phyloP scores from a whole-genome alignment of 2,113 vertebrate species.

The Odocoileus virginianus region DNA sequence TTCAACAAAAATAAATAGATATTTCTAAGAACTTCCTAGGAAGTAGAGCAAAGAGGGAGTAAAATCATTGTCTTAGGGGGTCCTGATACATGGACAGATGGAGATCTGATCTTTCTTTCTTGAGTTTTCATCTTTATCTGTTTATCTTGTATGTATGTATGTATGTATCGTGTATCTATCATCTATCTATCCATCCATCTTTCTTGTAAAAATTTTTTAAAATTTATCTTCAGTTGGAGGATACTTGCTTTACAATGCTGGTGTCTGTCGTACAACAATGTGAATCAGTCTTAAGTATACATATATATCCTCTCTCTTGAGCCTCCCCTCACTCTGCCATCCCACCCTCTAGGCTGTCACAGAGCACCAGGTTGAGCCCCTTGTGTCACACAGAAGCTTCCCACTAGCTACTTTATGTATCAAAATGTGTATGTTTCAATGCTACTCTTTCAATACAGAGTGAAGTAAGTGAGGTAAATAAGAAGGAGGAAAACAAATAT shows the following conservation, averaged over 20 bases:
- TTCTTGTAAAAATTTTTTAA: neutral
- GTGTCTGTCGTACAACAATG: neutral
- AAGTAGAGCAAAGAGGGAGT: neutral
- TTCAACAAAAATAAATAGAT: neutral
- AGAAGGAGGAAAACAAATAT: neutral
- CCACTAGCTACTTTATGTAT: neutral
- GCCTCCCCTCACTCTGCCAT: neutral
- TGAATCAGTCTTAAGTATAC: neutral
- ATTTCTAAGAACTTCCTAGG: neutral
- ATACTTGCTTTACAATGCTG: neutral
- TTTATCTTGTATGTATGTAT: neutral
- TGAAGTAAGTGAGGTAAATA: neutral
- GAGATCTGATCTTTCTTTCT: neutral
- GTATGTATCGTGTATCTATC: neutral
- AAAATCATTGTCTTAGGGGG: neutral
- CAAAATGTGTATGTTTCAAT: neutral
- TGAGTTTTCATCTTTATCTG: neutral
- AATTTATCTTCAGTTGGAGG: neutral
- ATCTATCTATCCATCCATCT: neutral
- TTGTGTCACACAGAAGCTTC: neutral
- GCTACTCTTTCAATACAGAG: neutral
- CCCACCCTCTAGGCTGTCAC: neutral
- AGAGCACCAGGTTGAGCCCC: neutral
- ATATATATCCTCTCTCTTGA: neutral
- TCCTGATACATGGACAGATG: neutral